Conservation (phyloP, 2,888 invertebrate species). For the Ennomos quercinarius region DNA sequence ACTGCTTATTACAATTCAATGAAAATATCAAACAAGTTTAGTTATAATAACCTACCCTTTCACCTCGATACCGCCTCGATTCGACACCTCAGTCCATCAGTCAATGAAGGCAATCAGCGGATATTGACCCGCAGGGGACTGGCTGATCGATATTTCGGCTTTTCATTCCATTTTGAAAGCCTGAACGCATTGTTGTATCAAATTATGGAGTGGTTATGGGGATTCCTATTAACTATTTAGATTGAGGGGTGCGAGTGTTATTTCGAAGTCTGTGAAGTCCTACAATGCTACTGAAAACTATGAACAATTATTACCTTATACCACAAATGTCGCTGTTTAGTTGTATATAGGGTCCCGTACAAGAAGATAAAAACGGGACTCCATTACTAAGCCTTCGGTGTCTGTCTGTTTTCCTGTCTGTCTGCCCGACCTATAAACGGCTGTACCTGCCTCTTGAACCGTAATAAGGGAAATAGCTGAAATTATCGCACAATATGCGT, state of each 20-base stretch:
- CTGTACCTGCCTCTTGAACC: too few relatives aligned
- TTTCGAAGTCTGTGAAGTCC: too few relatives aligned
- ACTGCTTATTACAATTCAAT: constrained; percentile 2
- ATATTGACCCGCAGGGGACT: constrained; percentile 55
- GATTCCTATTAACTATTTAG: constrained; percentile 17
- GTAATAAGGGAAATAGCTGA: too few relatives aligned
- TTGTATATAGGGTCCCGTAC: too few relatives aligned
- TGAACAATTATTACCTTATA: not conserved
- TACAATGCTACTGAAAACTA: not conserved
- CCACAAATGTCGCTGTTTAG: too few relatives aligned
- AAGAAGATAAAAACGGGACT: too few relatives aligned
- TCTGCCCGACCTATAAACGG: too few relatives aligned
- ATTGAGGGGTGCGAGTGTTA: constrained; percentile 2
- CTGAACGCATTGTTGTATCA: constrained; percentile 47
- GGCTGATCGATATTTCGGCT: constrained; percentile 70
- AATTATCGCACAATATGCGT: too few relatives aligned
- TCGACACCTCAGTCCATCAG: constrained; percentile 48
- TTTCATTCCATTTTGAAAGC: constrained; percentile 66
- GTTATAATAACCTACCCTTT: constrained; percentile 7
- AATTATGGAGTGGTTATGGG: constrained; percentile 30
- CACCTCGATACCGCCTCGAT: constrained; percentile 10
- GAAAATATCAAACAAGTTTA: not conserved
- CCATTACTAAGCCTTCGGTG: too few relatives aligned
- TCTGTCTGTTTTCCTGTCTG: too few relatives aligned
- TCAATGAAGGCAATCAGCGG: constrained; percentile 70